These are phyloP conservation scores for Kryphioiulus occultus DNA, from an alignment of 2,888 invertebrate species.

Conservation along the genomic window DNA sequence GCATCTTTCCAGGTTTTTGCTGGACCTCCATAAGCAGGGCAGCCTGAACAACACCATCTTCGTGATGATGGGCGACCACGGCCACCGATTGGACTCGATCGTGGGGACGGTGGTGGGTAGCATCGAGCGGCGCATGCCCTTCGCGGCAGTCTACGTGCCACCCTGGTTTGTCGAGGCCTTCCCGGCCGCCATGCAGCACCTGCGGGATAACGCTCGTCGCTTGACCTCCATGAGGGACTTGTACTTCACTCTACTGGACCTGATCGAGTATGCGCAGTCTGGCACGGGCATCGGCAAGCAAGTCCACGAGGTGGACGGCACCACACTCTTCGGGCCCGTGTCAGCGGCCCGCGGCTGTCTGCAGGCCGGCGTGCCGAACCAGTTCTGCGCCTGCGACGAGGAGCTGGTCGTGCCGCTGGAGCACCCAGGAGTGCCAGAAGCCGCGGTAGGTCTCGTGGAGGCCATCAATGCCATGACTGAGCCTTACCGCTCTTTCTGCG, in stretches of 20 bases:
- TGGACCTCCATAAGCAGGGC: slow-evolving; percentile 53
- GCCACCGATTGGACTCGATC: slow-evolving; percentile 61
- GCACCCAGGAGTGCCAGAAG: slow-evolving; percentile 68
- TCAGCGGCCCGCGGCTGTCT: slow-evolving; percentile 77
- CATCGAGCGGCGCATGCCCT: slow-evolving; percentile 86
- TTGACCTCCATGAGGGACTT: slow-evolving; percentile 85
- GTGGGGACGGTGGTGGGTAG: slow-evolving; percentile 66
- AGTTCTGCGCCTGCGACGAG: slow-evolving; percentile 88
- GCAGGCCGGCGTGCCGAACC: slow-evolving; percentile 77
- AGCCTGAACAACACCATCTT: slow-evolving; percentile 55
- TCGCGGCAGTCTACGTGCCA: slow-evolving; percentile 77
- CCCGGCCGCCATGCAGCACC: slow-evolving; percentile 70
- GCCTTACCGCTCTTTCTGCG: slow-evolving; percentile 67
- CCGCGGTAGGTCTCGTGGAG: slow-evolving; percentile 70
- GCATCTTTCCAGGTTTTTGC: slow-evolving; percentile 55
- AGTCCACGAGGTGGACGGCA: slow-evolving; percentile 62
- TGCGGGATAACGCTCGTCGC: slow-evolving; percentile 72
- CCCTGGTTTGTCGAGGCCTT: slow-evolving; percentile 73
- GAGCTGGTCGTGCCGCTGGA: slow-evolving; percentile 68
- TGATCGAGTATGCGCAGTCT: slow-evolving; percentile 66
- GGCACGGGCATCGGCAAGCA: not conserved
- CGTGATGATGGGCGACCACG: slow-evolving; percentile 62
- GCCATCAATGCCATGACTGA: slow-evolving; percentile 72
- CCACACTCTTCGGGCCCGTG: slow-evolving; percentile 80
- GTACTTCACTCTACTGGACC: slow-evolving; percentile 77